Base-by-base conservation (phyloP, 2,113 vertebrate genomes). In the Rhegmatorhina hoffmannsi region DNA sequence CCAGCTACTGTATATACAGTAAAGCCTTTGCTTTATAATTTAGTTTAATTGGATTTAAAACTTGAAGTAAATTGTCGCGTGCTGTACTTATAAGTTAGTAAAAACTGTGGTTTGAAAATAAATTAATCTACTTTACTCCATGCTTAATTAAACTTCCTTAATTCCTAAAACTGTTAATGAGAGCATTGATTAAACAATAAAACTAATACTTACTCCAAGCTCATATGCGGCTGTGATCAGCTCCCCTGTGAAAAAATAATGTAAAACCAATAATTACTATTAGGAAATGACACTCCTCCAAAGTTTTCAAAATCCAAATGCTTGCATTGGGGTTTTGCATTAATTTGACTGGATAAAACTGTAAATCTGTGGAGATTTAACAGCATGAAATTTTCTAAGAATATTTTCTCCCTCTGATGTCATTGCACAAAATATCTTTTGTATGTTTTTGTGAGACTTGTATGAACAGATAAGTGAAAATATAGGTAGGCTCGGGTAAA, bases 91-190 rank as follows among this genome's bases (percentile, higher is more conserved):
- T 99, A 99, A 99, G 98, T 99, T 99, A 99, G 99, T 98, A 99
- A 99, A 99, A 99, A 99, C 99, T 99, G 98, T 98, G 98, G 98
- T 99, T 99, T 99, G 98, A 99, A 99, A 99, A 99, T 99, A 99
- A 99, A 99, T 99, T 99, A 99, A 99, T 99, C 99, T 99, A 98
- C 98, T 99, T 99, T 99, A 98, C 98, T 98, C 99, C 98, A 99
- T 99, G 99, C 99, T 99, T 99, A 99, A 99, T 99, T 99, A 99
- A 99, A 99, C 99, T 99, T 99, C 98, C 98, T 99, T 99, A 99
- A 99, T 99, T 99, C 99, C 98, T 99, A 98, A 99, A 99, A 99
- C 98, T 99, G 99, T 99, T 99, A 99, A 99, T 99, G 99, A 99
- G 99, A 99, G 99, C 99, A 99, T 99, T 99, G 99, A 99, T 99